Evolutionary conservation across 2,113 vertebrate genomes (phyloP), one percentile per base, ranked within the genome.

Genomic region (Vulpes ferrilata): DNA sequence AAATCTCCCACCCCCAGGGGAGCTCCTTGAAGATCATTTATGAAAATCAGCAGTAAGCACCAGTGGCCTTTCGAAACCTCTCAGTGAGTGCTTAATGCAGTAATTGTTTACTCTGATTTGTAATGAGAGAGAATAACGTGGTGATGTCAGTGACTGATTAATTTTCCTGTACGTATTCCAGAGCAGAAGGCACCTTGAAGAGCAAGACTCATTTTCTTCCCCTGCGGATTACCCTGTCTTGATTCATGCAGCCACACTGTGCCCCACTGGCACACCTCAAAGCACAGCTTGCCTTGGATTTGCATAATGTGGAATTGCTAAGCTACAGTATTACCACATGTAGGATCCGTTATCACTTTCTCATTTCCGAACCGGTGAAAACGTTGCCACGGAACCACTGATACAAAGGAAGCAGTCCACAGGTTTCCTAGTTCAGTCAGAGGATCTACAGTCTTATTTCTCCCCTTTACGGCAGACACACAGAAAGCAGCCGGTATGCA

Each of bases 41-140:
- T 92, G 78, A 97, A 96, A 97, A 95, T 97, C 89, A 97, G 96
- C 82, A 12, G 96, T 88, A 97, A 97, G 92, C 92, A 86, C 94
- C 86, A 91, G 62, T 71, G 93, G 98, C 98, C 98, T 96, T 95
- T 92, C 11, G 35, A 76, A 96, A 87, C 93, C 96, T 93, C 97
- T 95, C 93, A 16, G 80, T 97, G 91, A 97, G 93, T 59, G 89
- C 74, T 93, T 95, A 94, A 96, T 90, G 84, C 80, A 71, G 93
- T 93, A 97, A 97, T 93, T 96, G 96, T 97, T 97, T 97, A 95
- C 95, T 94, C 97, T 95, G 96, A 73, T 92, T 96, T 55, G 48
- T 96, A 96, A 97, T 97, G 93, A 98, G 95, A n/a, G 60, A 78
- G 81, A 86, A 27, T 51, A 94, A 89, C 13, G n/a, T 5, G 35